A percentile compares a stretch with the other conserved stretches of the same genome.
Evolutionary conservation across 1,140 invertebrate species (phyloP).

Genomic region (Camponotus vicinus): DNA sequence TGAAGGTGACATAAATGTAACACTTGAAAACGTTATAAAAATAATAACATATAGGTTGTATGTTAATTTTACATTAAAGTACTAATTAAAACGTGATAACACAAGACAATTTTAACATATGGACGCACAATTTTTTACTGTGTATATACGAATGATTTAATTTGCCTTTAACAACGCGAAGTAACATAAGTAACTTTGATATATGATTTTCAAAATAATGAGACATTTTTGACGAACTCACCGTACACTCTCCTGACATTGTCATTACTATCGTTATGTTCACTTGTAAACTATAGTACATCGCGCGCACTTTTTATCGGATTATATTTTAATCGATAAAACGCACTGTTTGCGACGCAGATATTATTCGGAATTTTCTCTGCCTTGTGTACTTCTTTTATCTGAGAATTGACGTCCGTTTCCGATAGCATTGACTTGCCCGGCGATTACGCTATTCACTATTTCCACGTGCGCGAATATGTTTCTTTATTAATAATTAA

Average conservation of each 20-base stretch:
- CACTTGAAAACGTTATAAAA: no score
- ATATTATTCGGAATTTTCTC: not conserved
- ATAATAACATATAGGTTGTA: no score
- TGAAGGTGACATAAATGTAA: no score
- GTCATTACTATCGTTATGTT: not conserved
- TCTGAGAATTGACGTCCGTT: not conserved
- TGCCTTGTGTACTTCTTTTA: not conserved
- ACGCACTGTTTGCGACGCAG: slow-evolving; percentile 14
- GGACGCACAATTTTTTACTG: no score
- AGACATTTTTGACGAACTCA: not conserved
- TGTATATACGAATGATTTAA: not conserved
- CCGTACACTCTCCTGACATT: not conserved
- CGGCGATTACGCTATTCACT: not conserved
- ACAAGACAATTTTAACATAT: no score
- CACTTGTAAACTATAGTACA: not conserved
- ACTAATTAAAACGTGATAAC: no score
- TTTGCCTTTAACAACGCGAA: not conserved
- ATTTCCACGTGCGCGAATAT: not conserved
- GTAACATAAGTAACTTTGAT: not conserved
- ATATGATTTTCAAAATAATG: not conserved
- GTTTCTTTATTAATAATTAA: slow-evolving; percentile 10
- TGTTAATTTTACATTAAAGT: no score
- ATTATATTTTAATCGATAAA: slow-evolving; percentile 33
- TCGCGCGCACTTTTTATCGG: not conserved
- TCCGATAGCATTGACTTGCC: not conserved